Base-by-base conservation (phyloP, 1,140 invertebrate genomes). In the Hylaeus anthracinus region DNA sequence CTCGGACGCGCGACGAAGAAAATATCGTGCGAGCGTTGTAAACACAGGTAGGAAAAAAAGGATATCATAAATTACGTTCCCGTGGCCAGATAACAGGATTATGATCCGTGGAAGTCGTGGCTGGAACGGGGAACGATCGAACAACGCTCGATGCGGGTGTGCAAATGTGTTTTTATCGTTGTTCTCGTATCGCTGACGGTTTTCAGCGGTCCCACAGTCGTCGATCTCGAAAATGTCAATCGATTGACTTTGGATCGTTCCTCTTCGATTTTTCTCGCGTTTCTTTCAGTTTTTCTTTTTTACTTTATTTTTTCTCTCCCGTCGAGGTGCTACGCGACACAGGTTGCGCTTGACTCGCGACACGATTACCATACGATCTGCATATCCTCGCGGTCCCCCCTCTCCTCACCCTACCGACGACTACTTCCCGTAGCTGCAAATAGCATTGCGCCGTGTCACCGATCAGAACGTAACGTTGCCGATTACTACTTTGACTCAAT, bases 291-390 rank as follows among this genome's bases (percentile, higher is more conserved):
- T 67, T 51, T 26, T 37, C 53, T 48, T 5, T 14, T 12, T 43
- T 45, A 56, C 12, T 51, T 14, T 4, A 26, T 41, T 69, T 61
- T 43, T 53, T 5, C 12, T 5, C 58, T 79, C 69, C 73, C 14
- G 80, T 37, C 84, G 75, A 81, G 78, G 82, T 76, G 83, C 87
- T 84, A 84, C 77, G 85, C 88, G 86, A 91, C 88, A 90, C 89
- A 89, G 88, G 89, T 90, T 90, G 84, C 84, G 90, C 88, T 87
- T 88, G 88, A 90, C 90, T 92, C 80, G 87, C 79, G 83, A 70
- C 81, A 69, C 69, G 83, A 92, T 92, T 92, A 91, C 88, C 91
- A 92, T 92, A 91, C 89, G 88, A 92, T 92, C 90, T 92, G 90
- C 90, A 92, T 92, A 92, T 88, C 89, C 86, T 86, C 79, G 79